phyloP scores from a whole-genome alignment of 2,888 invertebrate genomes.

The Cylindroiulus punctatus region DNA sequence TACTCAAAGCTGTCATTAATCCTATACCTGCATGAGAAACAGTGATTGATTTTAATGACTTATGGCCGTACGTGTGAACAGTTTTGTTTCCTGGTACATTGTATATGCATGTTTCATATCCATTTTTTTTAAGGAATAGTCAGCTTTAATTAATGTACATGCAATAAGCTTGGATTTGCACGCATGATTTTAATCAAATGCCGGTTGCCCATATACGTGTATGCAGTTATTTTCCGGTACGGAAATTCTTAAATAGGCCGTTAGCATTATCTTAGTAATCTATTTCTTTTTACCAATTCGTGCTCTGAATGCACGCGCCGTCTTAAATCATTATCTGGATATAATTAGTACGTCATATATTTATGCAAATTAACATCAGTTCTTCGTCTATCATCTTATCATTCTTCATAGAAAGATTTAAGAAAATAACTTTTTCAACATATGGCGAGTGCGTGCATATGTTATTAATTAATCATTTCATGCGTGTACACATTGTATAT shows the following conservation, averaged over 20 bases:
- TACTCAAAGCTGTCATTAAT: no score
- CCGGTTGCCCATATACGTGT: not conserved
- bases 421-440: slow-evolving; percentile 7
- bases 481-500: no score
- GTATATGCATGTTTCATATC: no score
- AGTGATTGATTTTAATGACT: no score
- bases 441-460: not conserved
- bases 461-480: slow-evolving; percentile 28
- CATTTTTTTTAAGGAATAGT: not conserved
- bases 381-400: slow-evolving; percentile 15
- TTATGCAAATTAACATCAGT: slow-evolving; percentile 17
- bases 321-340: slow-evolving; percentile 14
- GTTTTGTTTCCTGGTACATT: no score
- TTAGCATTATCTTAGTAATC: not conserved
- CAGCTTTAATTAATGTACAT: not conserved
- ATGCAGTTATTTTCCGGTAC: not conserved
- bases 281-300: not conserved
- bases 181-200: not conserved
- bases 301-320: not conserved
- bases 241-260: not conserved
- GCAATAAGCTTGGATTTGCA: not conserved
- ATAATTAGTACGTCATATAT: slow-evolving; percentile 12
- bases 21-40: no score
- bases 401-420: not conserved
- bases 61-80: no score